Percentiles rank a stretch among this genome's conserved stretches.
These are phyloP conservation scores for Sylvia atricapilla DNA, from an alignment of 2,113 vertebrate genomes.

Conservation along the genomic window DNA sequence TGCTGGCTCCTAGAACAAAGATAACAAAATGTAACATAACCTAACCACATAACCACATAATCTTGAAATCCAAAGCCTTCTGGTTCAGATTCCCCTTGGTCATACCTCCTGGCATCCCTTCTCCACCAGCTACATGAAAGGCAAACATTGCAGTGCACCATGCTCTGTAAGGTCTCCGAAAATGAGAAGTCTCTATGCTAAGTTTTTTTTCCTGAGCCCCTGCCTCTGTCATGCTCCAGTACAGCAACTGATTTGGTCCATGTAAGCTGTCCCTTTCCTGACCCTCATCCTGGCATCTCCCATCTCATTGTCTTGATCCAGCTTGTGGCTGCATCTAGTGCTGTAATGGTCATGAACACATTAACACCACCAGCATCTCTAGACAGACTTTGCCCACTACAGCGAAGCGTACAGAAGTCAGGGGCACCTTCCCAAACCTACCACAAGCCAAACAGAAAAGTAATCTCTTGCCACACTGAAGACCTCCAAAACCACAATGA, in stretches of 20 bases:
- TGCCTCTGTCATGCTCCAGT: not conserved
- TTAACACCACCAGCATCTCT: not conserved
- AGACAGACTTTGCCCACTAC: not conserved
- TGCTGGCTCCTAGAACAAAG: not conserved
- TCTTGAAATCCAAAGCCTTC: not conserved
- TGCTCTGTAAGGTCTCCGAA: not conserved
- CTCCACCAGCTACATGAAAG: not conserved
- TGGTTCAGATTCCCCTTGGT: not conserved
- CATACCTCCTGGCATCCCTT: not conserved
- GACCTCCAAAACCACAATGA: not conserved
- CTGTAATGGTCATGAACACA: accelerated
- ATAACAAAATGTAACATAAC: not conserved
- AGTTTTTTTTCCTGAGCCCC: not conserved
- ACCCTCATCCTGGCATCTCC: not conserved
- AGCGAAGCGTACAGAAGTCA: not conserved
- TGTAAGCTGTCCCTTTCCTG: not conserved
- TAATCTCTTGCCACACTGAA: not conserved
- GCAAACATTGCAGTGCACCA: not conserved
- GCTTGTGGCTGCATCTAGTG: not conserved
- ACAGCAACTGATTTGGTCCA: not conserved
- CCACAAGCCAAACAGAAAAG: not conserved
- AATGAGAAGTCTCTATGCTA: not conserved
- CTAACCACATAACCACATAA: not conserved
- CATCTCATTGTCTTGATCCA: not conserved
- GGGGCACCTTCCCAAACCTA: not conserved